phyloP scores from a whole-genome alignment of 2,113 vertebrate species.

The Psilopogon haemacephalus region DNA sequence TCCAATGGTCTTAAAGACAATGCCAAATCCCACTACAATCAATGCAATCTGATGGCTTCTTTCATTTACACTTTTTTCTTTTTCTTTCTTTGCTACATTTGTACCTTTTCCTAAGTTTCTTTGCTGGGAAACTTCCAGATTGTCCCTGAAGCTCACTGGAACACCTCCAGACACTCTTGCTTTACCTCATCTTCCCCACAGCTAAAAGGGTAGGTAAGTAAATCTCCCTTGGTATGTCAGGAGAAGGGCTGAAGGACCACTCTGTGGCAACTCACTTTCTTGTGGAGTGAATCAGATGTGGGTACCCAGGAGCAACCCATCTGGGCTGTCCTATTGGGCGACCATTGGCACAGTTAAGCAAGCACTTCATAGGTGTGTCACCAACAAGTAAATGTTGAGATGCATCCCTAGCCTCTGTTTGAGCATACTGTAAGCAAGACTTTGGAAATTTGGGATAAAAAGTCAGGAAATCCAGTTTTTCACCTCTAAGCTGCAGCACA shows the following conservation, averaged over 20 bases:
- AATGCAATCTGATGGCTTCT: neutral
- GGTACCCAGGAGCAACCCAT: neutral
- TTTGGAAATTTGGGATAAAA: neutral
- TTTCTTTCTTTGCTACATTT: neutral
- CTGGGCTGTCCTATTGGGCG: neutral
- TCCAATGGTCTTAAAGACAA: neutral
- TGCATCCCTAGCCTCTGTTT: rapidly evolving
- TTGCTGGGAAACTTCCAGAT: neutral
- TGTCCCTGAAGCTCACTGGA: neutral
- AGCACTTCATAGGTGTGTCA: neutral
- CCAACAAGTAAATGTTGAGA: neutral
- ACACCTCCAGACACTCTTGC: neutral
- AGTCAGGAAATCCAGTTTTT: neutral
- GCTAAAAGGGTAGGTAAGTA: neutral
- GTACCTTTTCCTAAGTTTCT: neutral
- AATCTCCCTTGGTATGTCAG: neutral
- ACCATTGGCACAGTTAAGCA: rapidly evolving
- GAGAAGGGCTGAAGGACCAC: neutral
- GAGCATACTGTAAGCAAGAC: neutral
- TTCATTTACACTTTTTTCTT: neutral
- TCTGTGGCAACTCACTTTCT: neutral
- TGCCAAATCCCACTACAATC: neutral
- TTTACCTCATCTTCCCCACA: neutral
- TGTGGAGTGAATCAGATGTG: neutral
- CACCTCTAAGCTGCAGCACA: rapidly evolving